Evolutionary conservation across 30 jellyfish, hydroid and myxozoan genomes (phyloP).

Genomic region (Hydra vulgaris): DNA sequence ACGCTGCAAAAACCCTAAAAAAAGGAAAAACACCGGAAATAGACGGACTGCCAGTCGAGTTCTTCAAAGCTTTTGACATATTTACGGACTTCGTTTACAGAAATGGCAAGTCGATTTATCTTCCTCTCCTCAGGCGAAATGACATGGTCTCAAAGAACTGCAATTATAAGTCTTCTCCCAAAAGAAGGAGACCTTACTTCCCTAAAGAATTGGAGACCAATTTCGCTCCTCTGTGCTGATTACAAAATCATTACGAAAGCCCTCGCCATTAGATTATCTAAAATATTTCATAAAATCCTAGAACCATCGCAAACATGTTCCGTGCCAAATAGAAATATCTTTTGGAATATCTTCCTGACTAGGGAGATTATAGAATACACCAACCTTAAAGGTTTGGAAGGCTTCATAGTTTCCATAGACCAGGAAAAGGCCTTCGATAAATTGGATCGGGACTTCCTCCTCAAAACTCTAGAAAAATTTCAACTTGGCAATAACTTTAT

Average conservation of each 20-base stretch:
- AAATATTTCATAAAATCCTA: neutral
- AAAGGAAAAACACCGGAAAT: neutral
- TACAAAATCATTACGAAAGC: conserved; percentile 29
- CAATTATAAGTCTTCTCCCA: conserved; percentile 10
- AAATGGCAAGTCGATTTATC: too few species aligned
- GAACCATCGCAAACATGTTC: conserved; percentile 32
- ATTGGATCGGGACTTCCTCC: conserved; percentile 29
- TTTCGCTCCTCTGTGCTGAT: conserved; percentile 13
- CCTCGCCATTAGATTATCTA: neutral
- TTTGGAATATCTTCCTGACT: conserved; percentile 11
- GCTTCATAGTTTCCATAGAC: conserved; percentile 22
- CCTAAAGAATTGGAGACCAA: conserved; percentile 20
- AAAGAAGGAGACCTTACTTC: conserved; percentile 21
- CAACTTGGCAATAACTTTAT: neutral
- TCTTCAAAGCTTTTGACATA: too few species aligned
- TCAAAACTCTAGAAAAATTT: conserved; percentile 4
- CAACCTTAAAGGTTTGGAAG: neutral
- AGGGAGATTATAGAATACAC: conserved; percentile 18
- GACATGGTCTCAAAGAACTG: conserved; percentile 7
- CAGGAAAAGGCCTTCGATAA: conserved; percentile 44
- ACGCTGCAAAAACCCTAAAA: neutral
- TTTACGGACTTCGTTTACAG: too few species aligned
- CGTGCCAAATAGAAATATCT: conserved; percentile 35
- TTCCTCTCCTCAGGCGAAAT: too few species aligned
- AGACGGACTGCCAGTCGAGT: neutral